phyloP scores from a whole-genome alignment of 2,888 invertebrate species.

The Leucania comma region DNA sequence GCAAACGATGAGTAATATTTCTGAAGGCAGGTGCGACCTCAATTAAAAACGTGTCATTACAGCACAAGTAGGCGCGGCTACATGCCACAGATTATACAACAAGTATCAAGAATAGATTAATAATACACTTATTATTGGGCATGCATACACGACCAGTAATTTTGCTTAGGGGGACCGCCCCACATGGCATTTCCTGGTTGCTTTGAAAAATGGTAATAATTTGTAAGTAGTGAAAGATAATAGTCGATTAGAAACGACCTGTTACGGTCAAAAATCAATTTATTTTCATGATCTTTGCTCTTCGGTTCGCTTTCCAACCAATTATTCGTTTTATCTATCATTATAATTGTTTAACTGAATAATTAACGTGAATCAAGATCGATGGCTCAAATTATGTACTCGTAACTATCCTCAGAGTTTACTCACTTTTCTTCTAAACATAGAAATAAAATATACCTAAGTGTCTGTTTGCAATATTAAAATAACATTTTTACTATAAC shows the following conservation, averaged over 20 bases:
- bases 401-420: neutral
- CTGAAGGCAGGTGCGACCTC: constrained; percentile 1
- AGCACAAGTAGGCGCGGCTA: constrained; percentile 22
- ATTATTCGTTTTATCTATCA: constrained; percentile 35
- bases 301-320: constrained; percentile 59
- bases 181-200: constrained; percentile 26
- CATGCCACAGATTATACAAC: constrained; percentile 39
- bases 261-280: constrained; percentile 36
- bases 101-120: constrained; percentile 8
- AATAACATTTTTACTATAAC: too few relatives aligned
- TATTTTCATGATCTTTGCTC: constrained; percentile 30
- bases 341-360: constrained; percentile 39
- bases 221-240: constrained; percentile 16
- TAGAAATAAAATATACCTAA: neutral
- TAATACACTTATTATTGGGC: constrained; percentile 3
- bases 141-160: constrained; percentile 7
- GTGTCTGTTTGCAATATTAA: too few relatives aligned
- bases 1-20: constrained; percentile 20
- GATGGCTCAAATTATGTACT: constrained; percentile 28
- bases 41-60: constrained; percentile 29
- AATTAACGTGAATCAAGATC: constrained; percentile 26
- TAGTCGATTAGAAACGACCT: constrained; percentile 42
- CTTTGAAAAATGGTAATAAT: constrained; percentile 21
- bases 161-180: constrained; percentile 24
- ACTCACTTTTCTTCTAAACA: neutral